Conservation (phyloP, 2,888 invertebrate genomes). For the Leucophora obtusa region DNA sequence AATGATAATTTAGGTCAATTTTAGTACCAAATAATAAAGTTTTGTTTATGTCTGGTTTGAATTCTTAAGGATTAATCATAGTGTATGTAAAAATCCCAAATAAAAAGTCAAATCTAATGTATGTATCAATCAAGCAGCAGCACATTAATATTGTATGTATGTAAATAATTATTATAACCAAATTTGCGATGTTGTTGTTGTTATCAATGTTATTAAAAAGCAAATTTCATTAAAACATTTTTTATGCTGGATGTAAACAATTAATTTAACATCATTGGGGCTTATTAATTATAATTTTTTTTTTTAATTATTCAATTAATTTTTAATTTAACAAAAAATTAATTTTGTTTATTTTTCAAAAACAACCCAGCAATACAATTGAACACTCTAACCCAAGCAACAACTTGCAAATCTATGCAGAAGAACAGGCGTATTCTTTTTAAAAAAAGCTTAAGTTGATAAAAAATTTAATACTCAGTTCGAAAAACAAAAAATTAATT, state of each 20-base stretch:
- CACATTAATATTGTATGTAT: slow-evolving; percentile 53
- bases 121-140: neutral
- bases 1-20: no score
- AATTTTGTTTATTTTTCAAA: slow-evolving; percentile 23
- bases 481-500: neutral
- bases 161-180: slow-evolving; percentile 30
- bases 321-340: neutral
- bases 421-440: slow-evolving; percentile 47
- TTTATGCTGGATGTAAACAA: neutral
- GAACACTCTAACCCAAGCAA: slow-evolving; percentile 54
- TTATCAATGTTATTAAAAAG: neutral
- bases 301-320: neutral
- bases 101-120: slow-evolving; percentile 41
- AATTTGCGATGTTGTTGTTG: slow-evolving; percentile 6
- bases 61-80: slow-evolving; percentile 11
- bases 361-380: slow-evolving; percentile 45
- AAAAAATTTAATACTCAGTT: slow-evolving; percentile 13
- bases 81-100: slow-evolving; percentile 6
- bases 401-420: slow-evolving; percentile 56
- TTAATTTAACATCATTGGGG: slow-evolving; percentile 1
- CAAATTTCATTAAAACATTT: neutral
- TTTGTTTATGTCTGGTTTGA: neutral
- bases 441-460: neutral
- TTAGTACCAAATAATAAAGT: no score
- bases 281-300: neutral